Percentiles rank a stretch among this genome's conserved stretches.
Evolutionary conservation across 2,797 vertebrate species (phyloP).

Genomic region (Phrynocephalus vlangalii): DNA sequence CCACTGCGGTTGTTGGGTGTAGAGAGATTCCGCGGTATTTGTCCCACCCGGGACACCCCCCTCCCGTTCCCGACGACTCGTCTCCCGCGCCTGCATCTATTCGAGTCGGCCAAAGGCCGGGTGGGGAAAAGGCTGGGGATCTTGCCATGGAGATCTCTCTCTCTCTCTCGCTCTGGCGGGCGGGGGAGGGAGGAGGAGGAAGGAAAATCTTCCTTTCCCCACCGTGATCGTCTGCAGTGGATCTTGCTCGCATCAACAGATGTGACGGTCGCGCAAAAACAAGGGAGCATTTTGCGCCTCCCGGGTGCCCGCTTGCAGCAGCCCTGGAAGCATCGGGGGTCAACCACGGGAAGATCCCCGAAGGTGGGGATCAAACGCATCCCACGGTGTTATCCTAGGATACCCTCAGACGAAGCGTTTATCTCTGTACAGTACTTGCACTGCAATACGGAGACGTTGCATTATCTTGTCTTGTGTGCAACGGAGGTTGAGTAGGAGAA

Average conservation of each 20-base stretch:
- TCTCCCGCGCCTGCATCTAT: too few species aligned
- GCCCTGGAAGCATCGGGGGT: too few species aligned
- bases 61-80: too few species aligned
- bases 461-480: neutral
- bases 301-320: neutral
- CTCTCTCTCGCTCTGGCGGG: neutral
- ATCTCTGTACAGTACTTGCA: neutral
- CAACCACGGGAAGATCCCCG: too few species aligned
- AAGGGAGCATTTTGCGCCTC: neutral
- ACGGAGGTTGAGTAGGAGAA: neutral
- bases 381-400: neutral
- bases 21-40: too few species aligned
- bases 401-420: neutral
- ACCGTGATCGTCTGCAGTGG: neutral
- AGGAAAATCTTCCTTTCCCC: neutral
- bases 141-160: neutral
- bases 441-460: neutral
- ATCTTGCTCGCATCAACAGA: constrained; percentile 23
- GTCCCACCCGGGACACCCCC: neutral
- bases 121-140: neutral
- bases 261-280: constrained; percentile 2
- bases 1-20: too few species aligned
- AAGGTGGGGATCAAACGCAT: neutral
- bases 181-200: neutral
- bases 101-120: neutral